Base-by-base conservation (phyloP, 2,888 invertebrate genomes). In the Dicroscelio sp. region DNA sequence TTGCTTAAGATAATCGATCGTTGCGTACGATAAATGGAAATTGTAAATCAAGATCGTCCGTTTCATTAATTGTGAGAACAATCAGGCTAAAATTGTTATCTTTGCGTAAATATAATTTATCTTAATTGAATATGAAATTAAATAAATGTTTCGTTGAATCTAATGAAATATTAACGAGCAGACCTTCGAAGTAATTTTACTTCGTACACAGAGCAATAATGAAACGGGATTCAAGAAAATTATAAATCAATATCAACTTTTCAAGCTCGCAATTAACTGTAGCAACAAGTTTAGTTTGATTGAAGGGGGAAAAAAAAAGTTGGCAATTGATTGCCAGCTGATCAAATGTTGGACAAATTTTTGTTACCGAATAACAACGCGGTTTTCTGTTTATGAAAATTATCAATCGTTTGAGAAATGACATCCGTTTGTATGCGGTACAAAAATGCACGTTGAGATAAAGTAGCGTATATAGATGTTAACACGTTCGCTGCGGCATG, bases 401-500 rank as follows among this genome's bases (percentile, higher is more conserved):
- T 69, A 38, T 69, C 69, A 69, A 69, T 69, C 25, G 69, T 23
- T 23, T 27, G 48, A 52, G 23, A 75, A 55, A 27, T 20, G 31
- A 48, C 23, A 63, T 80, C 35, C 23, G 30, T 38, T 65, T 30
- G 12, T 33, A 55, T 31, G 23, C 1, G 14, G 52, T 5, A 67
- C 43, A 85, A 89, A 89, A 85, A 89, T 80, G 5, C 20, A 75
- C 35, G 85, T 75, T 80, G 43, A 85, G 88, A 89, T 80, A 85
- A 89, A 85, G 38, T 38, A 23, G 35, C 58, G n/a, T 71, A 71
- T 88, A 84, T 84, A 78, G 58, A 88, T 58, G 88, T 85, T 75
- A 79, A 86, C 75, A 86, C 82, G 80, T 76, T 76, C 80, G 75
- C 75, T 89, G 80, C 85, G 85, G 80, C 85, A 69, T 73, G 85